Conservation (phyloP, 2,888 invertebrate species). For the Agonum fuliginosum region DNA sequence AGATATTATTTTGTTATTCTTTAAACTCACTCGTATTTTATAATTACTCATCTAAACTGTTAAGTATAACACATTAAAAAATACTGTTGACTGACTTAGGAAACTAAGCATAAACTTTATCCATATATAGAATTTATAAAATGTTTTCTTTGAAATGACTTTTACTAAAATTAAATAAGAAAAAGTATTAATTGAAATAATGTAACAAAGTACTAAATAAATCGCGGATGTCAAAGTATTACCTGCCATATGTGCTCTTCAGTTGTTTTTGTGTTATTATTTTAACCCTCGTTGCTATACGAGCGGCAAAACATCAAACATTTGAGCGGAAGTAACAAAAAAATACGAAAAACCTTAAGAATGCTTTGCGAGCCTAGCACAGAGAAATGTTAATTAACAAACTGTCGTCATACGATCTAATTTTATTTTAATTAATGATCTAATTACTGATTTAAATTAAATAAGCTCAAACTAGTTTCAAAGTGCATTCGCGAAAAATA, state of each 20-base stretch:
- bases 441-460: slow-evolving; percentile 40
- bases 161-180: not conserved
- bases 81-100: too few species aligned
- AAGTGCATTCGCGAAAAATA: not conserved
- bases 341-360: slow-evolving; percentile 52
- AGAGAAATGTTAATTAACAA: slow-evolving; percentile 54
- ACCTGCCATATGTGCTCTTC: slow-evolving; percentile 5
- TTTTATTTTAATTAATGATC: slow-evolving; percentile 52
- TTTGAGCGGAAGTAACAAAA: slow-evolving; percentile 54
- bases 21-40: too few species aligned
- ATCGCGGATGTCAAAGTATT: slow-evolving; percentile 17
- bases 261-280: slow-evolving; percentile 15
- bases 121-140: too few species aligned
- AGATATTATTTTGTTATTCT: too few species aligned
- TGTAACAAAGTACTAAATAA: slow-evolving; percentile 3
- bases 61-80: too few species aligned
- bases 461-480: not conserved
- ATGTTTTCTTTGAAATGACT: too few species aligned
- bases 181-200: not conserved
- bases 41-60: too few species aligned
- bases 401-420: slow-evolving; percentile 41
- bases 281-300: slow-evolving; percentile 10
- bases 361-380: slow-evolving; percentile 16
- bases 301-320: slow-evolving; percentile 53
- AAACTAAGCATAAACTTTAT: too few species aligned